Base-by-base conservation (phyloP, 1,140 invertebrate genomes). In the Brachionus manjavacas region DNA sequence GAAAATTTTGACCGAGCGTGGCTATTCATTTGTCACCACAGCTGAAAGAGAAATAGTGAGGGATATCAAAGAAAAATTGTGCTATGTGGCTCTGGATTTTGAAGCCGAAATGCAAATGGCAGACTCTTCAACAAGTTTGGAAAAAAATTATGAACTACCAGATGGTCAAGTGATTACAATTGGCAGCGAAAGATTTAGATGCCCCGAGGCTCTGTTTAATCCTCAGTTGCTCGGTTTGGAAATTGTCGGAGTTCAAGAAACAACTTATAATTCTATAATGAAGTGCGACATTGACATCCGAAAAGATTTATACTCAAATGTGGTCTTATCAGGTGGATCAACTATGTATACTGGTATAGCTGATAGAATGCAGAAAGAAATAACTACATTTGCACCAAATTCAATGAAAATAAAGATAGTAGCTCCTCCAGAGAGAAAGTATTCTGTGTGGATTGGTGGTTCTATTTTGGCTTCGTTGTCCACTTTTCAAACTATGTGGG, bases 31-130 rank as follows among this genome's bases (percentile, higher is more conserved):
- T 60, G 80, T 81, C 7, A 85, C 85, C 20, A 85, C 85, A 16
- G 94, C 94, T 85, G 94, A 95, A 91, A 91, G 94, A 84, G 94
- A 95, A 92, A 96, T 96, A 87, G 95, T 96, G 11, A 92, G 95
- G 87, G 95, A 96, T 91, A 95, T 96, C 91, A 96, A 91, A 86
- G 90, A 91, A 85, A 91, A 91, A 86, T 85, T 91, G 31, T 90
- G 90, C 85, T 91, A 88, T 81, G 87, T 87, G 16, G 86, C 87
- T 85, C 78, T 83, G 83, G 28, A 86, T 80, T 43, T 81, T 87
- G 94, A 96, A 89, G 94, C 96, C 91, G 95, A 96, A 91, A 96
- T 96, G 95, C 94, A 94, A 87, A 96, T 94, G 85, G 95, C 95
- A 72, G 95, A 95, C 84, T 93, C 94, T 60, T 95, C 94, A 85